These are phyloP conservation scores for Gobiocypris rarus DNA, from an alignment of 2,113 vertebrate species.

Conservation along the genomic window DNA sequence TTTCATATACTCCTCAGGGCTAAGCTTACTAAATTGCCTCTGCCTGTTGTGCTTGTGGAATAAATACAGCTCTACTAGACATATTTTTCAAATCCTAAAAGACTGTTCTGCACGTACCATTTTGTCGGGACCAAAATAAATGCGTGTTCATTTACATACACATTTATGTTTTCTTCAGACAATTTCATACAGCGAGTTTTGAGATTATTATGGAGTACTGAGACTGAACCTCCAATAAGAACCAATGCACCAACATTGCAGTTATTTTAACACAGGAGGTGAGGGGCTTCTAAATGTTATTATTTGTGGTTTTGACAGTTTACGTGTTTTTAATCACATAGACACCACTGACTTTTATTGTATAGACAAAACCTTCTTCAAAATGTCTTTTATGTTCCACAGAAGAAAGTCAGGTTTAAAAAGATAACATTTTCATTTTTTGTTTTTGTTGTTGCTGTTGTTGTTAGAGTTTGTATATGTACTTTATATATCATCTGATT, in stretches of 20 bases:
- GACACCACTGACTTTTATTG: too few relatives aligned
- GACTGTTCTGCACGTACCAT: neutral
- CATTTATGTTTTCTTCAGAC: neutral
- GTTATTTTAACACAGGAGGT: too few relatives aligned
- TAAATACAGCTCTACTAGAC: constrained; percentile 27
- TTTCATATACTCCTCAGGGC: constrained; percentile 42
- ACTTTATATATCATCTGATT: neutral
- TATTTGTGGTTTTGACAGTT: too few relatives aligned
- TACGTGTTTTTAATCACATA: too few relatives aligned
- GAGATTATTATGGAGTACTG: neutral
- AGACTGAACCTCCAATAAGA: neutral
- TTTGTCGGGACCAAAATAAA: constrained; percentile 20
- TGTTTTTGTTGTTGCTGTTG: too few relatives aligned
- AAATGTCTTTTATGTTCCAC: neutral
- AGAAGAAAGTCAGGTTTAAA: neutral
- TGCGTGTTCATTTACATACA: constrained; percentile 5
- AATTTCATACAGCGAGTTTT: neutral
- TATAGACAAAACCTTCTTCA: neutral
- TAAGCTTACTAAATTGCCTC: constrained; percentile 35
- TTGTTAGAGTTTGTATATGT: neutral
- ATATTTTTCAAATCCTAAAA: constrained; percentile 16
- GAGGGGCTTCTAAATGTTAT: too few relatives aligned
- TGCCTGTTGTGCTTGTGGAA: constrained; percentile 38
- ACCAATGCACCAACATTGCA: too few relatives aligned
- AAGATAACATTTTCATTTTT: neutral